phyloP scores from a whole-genome alignment of 2,113 vertebrate genomes.

The Scartelaos histophorus region DNA sequence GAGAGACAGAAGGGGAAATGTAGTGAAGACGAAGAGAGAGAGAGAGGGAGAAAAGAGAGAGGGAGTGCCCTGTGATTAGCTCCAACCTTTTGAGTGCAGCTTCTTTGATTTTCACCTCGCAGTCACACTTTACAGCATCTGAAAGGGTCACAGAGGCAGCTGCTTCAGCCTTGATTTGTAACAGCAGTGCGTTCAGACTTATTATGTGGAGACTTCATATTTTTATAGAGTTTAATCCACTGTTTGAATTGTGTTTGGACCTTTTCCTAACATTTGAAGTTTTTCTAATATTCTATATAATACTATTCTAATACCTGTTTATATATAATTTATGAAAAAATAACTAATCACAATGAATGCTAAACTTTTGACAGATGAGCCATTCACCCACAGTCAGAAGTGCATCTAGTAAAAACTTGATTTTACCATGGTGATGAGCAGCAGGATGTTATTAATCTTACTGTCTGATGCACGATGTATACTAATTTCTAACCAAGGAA shows the following conservation, averaged over 20 bases:
- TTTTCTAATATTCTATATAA: neutral
- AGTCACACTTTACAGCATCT: constrained; percentile 21
- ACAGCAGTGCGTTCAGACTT: constrained; percentile 1
- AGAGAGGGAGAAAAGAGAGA: constrained; percentile 15
- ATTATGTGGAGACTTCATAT: constrained; percentile 7
- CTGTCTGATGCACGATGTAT: too few species aligned
- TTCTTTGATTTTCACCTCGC: constrained; percentile 55
- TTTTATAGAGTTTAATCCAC: neutral
- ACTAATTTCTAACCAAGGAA: too few species aligned
- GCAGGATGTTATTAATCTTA: neutral
- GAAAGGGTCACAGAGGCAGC: constrained; percentile 39
- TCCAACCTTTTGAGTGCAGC: constrained; percentile 40
- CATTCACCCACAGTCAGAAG: neutral
- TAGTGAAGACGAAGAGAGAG: constrained; percentile 6
- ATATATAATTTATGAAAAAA: neutral
- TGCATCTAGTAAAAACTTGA: too few species aligned
- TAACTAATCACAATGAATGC: neutral
- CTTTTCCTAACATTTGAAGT: neutral
- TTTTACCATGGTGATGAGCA: neutral
- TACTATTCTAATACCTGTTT: neutral
- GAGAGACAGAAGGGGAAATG: neutral
- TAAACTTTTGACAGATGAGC: neutral
- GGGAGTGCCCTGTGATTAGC: constrained; percentile 59
- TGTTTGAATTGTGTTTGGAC: neutral
- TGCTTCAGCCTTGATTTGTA: constrained; percentile 7